Evolutionary conservation across 2,888 invertebrate genomes (phyloP).

Genomic region (Phalera bucephala): DNA sequence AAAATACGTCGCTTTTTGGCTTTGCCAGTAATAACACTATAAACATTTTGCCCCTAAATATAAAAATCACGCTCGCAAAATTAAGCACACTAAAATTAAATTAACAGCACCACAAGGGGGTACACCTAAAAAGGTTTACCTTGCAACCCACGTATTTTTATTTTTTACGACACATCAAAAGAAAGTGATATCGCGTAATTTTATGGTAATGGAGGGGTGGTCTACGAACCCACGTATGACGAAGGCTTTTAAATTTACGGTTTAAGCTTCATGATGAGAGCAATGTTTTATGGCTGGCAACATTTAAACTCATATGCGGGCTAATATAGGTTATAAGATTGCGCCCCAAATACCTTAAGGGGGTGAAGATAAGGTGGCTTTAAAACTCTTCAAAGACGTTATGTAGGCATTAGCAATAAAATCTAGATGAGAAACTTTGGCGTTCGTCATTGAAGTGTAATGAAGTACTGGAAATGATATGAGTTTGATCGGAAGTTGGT

Average conservation of each 20-base stretch:
- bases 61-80: background rate
- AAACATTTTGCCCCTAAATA: too few species aligned
- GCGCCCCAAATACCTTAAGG: conserved; percentile 9
- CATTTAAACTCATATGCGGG: conserved; percentile 52
- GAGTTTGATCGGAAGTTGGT: too few species aligned
- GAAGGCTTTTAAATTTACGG: conserved; percentile 79
- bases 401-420: conserved; percentile 3
- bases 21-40: too few species aligned
- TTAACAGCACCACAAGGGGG: conserved; percentile 35
- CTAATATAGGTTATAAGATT: conserved; percentile 29
- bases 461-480: too few species aligned
- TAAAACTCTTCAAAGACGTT: conserved; percentile 11
- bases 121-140: conserved; percentile 33
- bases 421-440: conserved; percentile 12
- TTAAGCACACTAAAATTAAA: conserved; percentile 31
- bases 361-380: conserved; percentile 13
- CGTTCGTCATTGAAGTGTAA: too few species aligned
- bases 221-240: conserved; percentile 59
- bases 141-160: conserved; percentile 56
- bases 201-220: conserved; percentile 77
- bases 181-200: conserved; percentile 79
- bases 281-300: conserved; percentile 64
- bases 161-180: conserved; percentile 78
- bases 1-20: too few species aligned
- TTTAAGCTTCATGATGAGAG: conserved; percentile 60